Percentiles rank a stretch among this genome's conserved stretches.
Conservation (phyloP, 2,797 vertebrate genomes). For the Helostoma temminkii region DNA sequence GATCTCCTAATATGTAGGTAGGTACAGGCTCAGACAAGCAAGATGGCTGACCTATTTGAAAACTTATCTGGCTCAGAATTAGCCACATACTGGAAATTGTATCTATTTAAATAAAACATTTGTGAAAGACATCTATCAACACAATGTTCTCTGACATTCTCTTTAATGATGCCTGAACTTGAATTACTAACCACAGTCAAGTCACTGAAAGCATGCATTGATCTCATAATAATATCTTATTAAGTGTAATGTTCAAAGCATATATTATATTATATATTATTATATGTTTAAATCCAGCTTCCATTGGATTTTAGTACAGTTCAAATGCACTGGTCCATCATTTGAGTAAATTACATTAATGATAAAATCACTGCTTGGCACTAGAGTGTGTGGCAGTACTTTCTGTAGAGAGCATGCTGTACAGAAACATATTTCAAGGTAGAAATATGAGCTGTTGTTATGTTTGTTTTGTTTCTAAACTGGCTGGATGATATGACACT, state of each 20-base stretch:
- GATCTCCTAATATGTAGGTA: conserved; percentile 58
- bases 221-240: conserved; percentile 57
- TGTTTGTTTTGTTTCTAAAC: conserved; percentile 14
- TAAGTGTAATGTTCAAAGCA: conserved; percentile 49
- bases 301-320: too few relatives aligned
- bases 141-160: conserved; percentile 44
- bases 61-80: conserved; percentile 28
- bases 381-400: not conserved
- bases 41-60: conserved; percentile 44
- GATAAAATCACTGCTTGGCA: conserved; percentile 29
- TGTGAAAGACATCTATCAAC: conserved; percentile 51
- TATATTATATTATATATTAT: conserved; percentile 17
- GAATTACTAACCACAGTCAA: conserved; percentile 51
- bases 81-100: conserved; percentile 36
- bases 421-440: conserved; percentile 10
- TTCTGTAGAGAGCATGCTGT: not conserved
- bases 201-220: conserved; percentile 38
- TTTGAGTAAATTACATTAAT: conserved; percentile 39
- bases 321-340: conserved; percentile 12
- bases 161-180: conserved; percentile 51
- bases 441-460: conserved; percentile 19
- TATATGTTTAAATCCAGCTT: conserved; percentile 50
- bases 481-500: conserved; percentile 9
- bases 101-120: conserved; percentile 48
- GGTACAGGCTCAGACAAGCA: conserved; percentile 72